Conservation (phyloP, 1,140 invertebrate genomes). For the Lethocerus indicus region DNA sequence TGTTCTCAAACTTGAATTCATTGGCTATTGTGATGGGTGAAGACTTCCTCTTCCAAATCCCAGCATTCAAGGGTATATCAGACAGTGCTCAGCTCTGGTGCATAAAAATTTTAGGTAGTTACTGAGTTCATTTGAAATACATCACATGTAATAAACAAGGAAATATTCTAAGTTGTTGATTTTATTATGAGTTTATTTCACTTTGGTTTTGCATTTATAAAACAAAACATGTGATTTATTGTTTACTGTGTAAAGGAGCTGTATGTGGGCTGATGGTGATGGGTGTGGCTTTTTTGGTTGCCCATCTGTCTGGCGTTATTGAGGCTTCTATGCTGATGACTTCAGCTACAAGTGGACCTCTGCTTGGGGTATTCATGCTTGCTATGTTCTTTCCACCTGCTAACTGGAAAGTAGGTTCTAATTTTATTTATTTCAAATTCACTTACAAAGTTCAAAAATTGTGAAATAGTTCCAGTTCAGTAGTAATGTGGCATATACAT, state of each 20-base stretch:
- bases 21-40: conserved; percentile 77
- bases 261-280: conserved; percentile 49
- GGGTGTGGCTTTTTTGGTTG: conserved; percentile 51
- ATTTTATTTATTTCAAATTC: no score
- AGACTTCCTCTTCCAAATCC: conserved; percentile 60
- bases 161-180: background rate
- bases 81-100: conserved; percentile 51
- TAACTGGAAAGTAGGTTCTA: conserved; percentile 45
- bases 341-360: conserved; percentile 51
- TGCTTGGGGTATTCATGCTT: conserved; percentile 48
- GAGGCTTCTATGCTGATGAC: conserved; percentile 60
- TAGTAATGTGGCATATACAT: no score
- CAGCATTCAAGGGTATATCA: conserved; percentile 42
- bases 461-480: no score
- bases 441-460: no score
- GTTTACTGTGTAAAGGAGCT: conserved; percentile 26
- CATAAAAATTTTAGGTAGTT: conserved; percentile 48
- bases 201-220: background rate
- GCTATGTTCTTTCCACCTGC: conserved; percentile 54
- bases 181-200: background rate
- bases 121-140: background rate
- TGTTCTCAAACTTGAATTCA: conserved; percentile 73
- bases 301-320: conserved; percentile 51
- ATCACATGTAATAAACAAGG: background rate
- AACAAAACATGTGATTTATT: background rate